Base-by-base conservation (phyloP, 2,113 vertebrate genomes). In the Turnix velox region DNA sequence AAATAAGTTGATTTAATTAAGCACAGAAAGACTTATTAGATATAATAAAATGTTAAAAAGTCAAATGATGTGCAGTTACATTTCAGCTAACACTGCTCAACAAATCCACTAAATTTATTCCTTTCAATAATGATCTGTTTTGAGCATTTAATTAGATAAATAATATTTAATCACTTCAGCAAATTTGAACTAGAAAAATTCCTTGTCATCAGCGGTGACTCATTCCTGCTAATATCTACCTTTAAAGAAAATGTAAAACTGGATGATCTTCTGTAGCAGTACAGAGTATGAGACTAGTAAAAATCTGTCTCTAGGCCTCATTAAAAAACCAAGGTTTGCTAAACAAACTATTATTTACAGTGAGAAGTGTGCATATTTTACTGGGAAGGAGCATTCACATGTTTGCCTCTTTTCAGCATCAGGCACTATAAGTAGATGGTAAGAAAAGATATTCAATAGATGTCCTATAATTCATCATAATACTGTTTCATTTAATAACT, bases 1-100 rank as follows among this genome's bases (percentile, higher is more conserved):
- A 98, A 98, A 97, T 98, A 97, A 98, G 97, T 97, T 98, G 97
- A 98, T 98, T 98, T 98, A 98, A 98, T 98, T 98, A 98, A 98
- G 94, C 97, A 96, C 97, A 97, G 97, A 97, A 98, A 98, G 97
- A 97, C 97, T 97, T 98, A 98, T 97, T 98, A 98, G 97, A 98
- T 97, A 97, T 97, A 97, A 98, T 98, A 98, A 97, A 98, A 98
- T 98, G 97, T 97, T 98, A 98, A 98, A 98, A 98, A 98, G 97
- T 98, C 97, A 98, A 98, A 98, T 97, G 97, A 97, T 97, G 97
- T 97, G 97, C 97, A 96, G 97, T 96, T 98, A 97, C 96, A 97
- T 98, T 98, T 98, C 97, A 97, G 97, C 97, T 98, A 97, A 96
- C 97, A 89, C 94, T 88, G 93, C 94, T 98, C 97, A 93, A 96